Conservation (phyloP, 2,797 vertebrate species). For the Parambassis ranga region DNA sequence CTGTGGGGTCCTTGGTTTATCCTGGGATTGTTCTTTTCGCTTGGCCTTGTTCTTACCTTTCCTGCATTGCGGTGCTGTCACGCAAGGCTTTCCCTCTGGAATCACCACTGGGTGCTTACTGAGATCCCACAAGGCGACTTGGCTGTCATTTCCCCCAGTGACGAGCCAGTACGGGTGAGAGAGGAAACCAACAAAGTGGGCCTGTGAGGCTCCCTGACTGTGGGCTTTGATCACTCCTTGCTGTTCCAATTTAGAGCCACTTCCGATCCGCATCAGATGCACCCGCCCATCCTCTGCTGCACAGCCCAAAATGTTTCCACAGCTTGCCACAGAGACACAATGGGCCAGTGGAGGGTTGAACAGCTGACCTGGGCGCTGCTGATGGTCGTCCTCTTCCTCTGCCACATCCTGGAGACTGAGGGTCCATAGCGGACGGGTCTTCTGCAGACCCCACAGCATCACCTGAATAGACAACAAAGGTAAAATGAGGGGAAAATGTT, state of each 20-base stretch:
- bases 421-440: slow-evolving; percentile 90
- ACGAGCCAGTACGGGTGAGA: slow-evolving; percentile 85
- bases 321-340: slow-evolving; percentile 86
- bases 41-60: slow-evolving; percentile 64
- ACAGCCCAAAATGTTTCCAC: slow-evolving; percentile 88
- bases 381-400: slow-evolving; percentile 67
- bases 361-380: slow-evolving; percentile 82
- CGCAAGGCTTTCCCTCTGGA: slow-evolving; percentile 65
- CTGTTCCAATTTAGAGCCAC: slow-evolving; percentile 84
- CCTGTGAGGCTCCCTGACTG: slow-evolving; percentile 88
- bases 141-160: slow-evolving; percentile 91
- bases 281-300: slow-evolving; percentile 92
- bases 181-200: slow-evolving; percentile 84
- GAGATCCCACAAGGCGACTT: slow-evolving; percentile 90
- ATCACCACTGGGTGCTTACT: slow-evolving; percentile 67
- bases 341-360: slow-evolving; percentile 94
- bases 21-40: slow-evolving; percentile 53
- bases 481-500: background rate
- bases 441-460: slow-evolving; percentile 94
- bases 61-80: slow-evolving; percentile 40
- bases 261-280: slow-evolving; percentile 85
- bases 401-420: slow-evolving; percentile 86
- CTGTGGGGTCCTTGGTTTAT: background rate
- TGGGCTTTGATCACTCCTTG: slow-evolving; percentile 86
- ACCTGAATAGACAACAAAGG: slow-evolving; percentile 74